Base-by-base conservation (phyloP, 2,888 invertebrate genomes). In the Nephrotoma flavescens region DNA sequence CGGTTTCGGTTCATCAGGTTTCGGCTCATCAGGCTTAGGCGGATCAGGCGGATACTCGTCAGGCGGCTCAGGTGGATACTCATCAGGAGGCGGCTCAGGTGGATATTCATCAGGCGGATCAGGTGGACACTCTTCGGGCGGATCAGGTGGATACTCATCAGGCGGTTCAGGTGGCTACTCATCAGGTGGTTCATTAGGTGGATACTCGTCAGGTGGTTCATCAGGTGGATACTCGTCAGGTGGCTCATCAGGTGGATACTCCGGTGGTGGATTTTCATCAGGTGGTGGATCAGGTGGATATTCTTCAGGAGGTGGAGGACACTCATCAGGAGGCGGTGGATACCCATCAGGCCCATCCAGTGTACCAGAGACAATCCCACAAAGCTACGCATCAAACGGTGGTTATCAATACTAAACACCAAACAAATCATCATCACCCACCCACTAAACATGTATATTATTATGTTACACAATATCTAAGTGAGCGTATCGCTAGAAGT, bases 31-130 rank as follows among this genome's bases (percentile, higher is more conserved):
- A 89, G 87, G 87, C 11, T 31, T 31, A 71, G 91, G 90, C 4
- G 89, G 91, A 15, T 90, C 91, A 84, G 90, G 90, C 83, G 44
- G 86, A 31, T 31, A 31, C 31, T 31, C 31, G n/a, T 90, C 91
- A 84, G 90, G 90, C 83, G 44, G 86, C 15, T 52, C 88, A 87
- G 88, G 86, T 88, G 31, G 31, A 31, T 31, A 31, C 31, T 31
- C 31, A 31, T 31, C 31, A n/a, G n/a, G n/a, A 31, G 91, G 90
- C 4, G 89, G 91, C 12, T 90, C 91, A 84, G 90, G 90, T 85
- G 44, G 86, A 7, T 86, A 11, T 2, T 47, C 86, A 31, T 31
- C 31, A 31, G 91, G 90, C 4, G 89, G 91, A 15, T 90, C 91
- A 84, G 90, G 90, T 85, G 44, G 86, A 7, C 47, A 12, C n/a